Evolutionary conservation across 2,113 vertebrate species (phyloP), one percentile per base, ranked within the genome.

Genomic region (Ammodytes dubius): DNA sequence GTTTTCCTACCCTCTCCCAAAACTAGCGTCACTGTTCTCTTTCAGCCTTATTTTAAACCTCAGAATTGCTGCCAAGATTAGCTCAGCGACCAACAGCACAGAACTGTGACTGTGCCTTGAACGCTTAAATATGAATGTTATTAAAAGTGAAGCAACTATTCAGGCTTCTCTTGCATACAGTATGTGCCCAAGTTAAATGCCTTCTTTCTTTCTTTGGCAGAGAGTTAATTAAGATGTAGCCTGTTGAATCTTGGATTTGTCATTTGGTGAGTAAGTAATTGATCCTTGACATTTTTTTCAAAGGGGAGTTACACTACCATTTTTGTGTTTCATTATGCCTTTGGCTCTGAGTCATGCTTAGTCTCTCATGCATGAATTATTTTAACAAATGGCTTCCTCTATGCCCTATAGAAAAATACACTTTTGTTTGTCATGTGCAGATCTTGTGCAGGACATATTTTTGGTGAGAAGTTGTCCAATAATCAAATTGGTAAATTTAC

Each of bases 321-420:
- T 60, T 79, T 57, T 50, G 15, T 84, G 60, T 86, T 81, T 85
- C 85, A 85, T 83, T 72, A 39, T 45, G 56, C 84, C 71, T 71
- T 13, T 35, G 13, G 78, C 72, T 52, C n/a, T 1, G 77, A 80
- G 77, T 87, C 88, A 79, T 74, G 78, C 80, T 75, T 58, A 14
- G 56, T 74, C 47, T 71, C 42, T 70, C 81, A 86, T 88, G 65
- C 79, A 76, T 86, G 64, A 52, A 68, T 81, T 83, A 56, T 74
- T 56, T 77, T 70, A 74, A 83, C 3, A 6, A 82, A 69, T 72
- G 49, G 60, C 71, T 82, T 82, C 59, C 65, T 71, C 19, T 27
- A 4, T 78, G 82, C 74, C 70, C 68, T 66, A 2, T 60, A 86
- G 77, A 27, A 70, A 35, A 66, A 69, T 17, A 64, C 19, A 0